Percentiles rank a stretch among this genome's conserved stretches.
phyloP scores from a whole-genome alignment of 92 coral and sea anemone genomes.

The Actinostola sp. region DNA sequence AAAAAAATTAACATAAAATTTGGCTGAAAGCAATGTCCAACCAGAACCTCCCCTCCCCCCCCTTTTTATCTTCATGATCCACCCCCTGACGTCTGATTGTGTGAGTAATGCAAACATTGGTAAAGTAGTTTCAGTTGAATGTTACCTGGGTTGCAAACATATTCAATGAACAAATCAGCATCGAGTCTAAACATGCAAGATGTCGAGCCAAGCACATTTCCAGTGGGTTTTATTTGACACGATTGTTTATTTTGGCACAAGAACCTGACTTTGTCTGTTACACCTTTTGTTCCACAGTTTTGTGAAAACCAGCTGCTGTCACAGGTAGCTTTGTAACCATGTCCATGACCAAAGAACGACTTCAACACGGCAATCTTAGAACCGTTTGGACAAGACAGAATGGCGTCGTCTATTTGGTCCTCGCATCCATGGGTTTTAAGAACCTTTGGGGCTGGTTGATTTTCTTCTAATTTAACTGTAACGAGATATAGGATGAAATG shows the following conservation, averaged over 20 bases:
- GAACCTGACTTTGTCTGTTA: conserved; percentile 32
- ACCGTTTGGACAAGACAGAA: conserved; percentile 38
- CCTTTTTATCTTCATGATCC: too few relatives aligned
- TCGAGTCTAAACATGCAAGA: conserved; percentile 60
- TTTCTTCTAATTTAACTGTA: too few relatives aligned
- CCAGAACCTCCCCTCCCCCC: too few relatives aligned
- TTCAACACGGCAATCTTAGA: conserved; percentile 25
- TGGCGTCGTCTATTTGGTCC: conserved; percentile 29
- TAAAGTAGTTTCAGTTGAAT: too few relatives aligned
- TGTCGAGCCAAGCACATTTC: conserved; percentile 50
- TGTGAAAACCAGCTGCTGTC: conserved; percentile 52
- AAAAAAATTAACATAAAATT: too few relatives aligned
- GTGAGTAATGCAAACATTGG: too few relatives aligned
- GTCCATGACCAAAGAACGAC: conserved; percentile 62
- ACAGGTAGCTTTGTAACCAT: too few relatives aligned
- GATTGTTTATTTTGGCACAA: conserved; percentile 49
- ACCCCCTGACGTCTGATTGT: too few relatives aligned
- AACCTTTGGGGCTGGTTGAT: conserved; percentile 5
- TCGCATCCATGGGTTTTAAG: conserved; percentile 43
- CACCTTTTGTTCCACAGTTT: conserved; percentile 38
- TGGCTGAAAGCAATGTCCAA: too few relatives aligned
- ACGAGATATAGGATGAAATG: too few relatives aligned
- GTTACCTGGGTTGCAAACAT: conserved; percentile 58
- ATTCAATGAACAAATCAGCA: conserved; percentile 51
- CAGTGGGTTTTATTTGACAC: conserved; percentile 42